phyloP scores from a whole-genome alignment of 2,797 vertebrate genomes.

The Toxotes lorentzi region DNA sequence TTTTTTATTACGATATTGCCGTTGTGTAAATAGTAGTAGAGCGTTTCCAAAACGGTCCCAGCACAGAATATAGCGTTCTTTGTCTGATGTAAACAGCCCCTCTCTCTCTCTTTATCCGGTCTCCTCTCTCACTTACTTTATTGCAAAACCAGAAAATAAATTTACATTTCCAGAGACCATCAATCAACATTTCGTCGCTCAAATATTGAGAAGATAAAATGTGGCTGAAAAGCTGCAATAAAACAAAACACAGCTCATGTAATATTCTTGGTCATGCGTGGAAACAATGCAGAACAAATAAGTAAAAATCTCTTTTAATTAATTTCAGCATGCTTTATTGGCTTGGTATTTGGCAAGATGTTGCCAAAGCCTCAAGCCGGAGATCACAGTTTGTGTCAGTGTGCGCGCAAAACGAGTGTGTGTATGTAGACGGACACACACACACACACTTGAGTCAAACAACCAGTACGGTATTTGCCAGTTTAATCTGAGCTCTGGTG shows the following conservation, averaged over 20 bases:
- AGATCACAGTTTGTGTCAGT: slow-evolving; percentile 17
- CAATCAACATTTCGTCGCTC: slow-evolving; percentile 16
- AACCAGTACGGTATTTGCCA: not conserved
- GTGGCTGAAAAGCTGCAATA: not conserved
- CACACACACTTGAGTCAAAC: not conserved
- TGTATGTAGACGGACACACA: not conserved
- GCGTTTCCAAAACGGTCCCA: slow-evolving; percentile 6
- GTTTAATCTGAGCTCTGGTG: slow-evolving; percentile 4
- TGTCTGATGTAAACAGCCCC: slow-evolving; percentile 35
- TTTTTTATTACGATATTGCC: slow-evolving; percentile 21
- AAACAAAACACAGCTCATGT: slow-evolving; percentile 18
- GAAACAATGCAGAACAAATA: slow-evolving; percentile 26
- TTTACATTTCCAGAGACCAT: slow-evolving; percentile 14
- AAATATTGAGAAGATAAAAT: slow-evolving; percentile 19
- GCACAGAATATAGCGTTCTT: slow-evolving; percentile 25
- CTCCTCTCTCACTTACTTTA: slow-evolving; percentile 19
- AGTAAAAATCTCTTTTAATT: slow-evolving; percentile 26
- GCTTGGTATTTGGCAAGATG: slow-evolving; percentile 14
- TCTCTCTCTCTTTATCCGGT: not conserved
- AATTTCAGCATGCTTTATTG: slow-evolving; percentile 36
- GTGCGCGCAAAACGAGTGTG: not conserved
- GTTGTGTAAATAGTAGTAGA: slow-evolving; percentile 23
- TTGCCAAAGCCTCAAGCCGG: slow-evolving; percentile 22
- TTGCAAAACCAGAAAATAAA: slow-evolving; percentile 22
- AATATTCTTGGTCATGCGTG: not conserved